Base-by-base conservation (phyloP, 1,140 invertebrate species). In the Epicauta chinensis region DNA sequence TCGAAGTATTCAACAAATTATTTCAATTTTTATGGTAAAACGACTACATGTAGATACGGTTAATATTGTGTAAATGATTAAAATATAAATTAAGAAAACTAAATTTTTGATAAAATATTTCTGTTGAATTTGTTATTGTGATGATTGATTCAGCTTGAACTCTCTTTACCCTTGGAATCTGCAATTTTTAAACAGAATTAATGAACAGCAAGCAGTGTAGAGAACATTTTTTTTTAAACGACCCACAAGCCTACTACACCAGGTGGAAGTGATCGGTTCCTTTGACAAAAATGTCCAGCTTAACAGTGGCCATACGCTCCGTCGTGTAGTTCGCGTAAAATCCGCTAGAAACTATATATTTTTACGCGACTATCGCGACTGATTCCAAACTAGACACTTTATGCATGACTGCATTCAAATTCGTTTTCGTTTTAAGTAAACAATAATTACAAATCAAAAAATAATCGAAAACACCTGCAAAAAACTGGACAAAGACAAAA, bases 151-250 rank as follows among this genome's bases (percentile, higher is more conserved):
- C 73, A 75, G 63, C 73, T 74, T 45, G 73, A 75, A 59, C 74
- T 55, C 42, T 63, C 74, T 47, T 76, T 76, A 47, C 73, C 73
- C 62, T 75, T 75, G 30, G 73, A 74, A 64, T 74, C 74, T 76
- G 61, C 46, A 73, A 63, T 41, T 39, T 38, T n/a, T 30, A 23
- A 37, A 50, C 11, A 40, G 7, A 50, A 29, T 41, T 12, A 16
- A 11, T 38, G 11, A 38, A 29, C 11, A 38, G 30, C 17, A 12
- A n/a, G 13, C 15, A 46, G n/a, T 51, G 13, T 32, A 5, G 7
- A 16, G 15, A 45, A 9, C 10, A 50, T 41, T 16, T 12, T 23
- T 50, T 34, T 37, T 16, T 23, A 13, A 40, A 16, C n/a, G 3
- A 16, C 9, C 17, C 31, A 14, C 7, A 15, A n/a, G n/a, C n/a